phyloP scores from a whole-genome alignment of 2,888 invertebrate genomes.

The Tipula helvola region DNA sequence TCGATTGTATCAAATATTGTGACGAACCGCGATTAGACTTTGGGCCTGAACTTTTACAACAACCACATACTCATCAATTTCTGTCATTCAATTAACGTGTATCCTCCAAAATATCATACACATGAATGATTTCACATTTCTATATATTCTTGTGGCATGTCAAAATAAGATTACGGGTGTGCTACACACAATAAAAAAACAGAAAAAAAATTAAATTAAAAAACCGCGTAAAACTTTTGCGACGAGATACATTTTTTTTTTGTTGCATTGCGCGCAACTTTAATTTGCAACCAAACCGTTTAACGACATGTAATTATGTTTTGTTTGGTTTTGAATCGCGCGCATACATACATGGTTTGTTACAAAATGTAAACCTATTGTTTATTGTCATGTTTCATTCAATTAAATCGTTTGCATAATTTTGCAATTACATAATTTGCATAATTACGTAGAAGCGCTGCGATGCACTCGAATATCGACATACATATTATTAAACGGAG shows the following conservation, averaged over 20 bases:
- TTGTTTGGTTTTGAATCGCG: background rate
- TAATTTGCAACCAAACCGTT: background rate
- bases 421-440: background rate
- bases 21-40: background rate
- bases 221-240: background rate
- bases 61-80: background rate
- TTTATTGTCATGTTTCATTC: background rate
- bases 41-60: background rate
- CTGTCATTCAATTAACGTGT: background rate
- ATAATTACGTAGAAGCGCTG: background rate
- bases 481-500: background rate
- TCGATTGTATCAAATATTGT: background rate
- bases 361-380: background rate
- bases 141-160: background rate
- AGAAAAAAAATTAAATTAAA: background rate
- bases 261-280: background rate
- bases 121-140: background rate
- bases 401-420: slow-evolving; percentile 4
- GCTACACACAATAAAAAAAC: background rate
- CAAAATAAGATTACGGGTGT: background rate
- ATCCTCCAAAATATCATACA: background rate
- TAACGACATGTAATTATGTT: background rate
- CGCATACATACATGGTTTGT: background rate
- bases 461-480: background rate
- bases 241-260: background rate